Base-by-base conservation (phyloP, 1,140 invertebrate genomes). In the Ceratina calcarata region DNA sequence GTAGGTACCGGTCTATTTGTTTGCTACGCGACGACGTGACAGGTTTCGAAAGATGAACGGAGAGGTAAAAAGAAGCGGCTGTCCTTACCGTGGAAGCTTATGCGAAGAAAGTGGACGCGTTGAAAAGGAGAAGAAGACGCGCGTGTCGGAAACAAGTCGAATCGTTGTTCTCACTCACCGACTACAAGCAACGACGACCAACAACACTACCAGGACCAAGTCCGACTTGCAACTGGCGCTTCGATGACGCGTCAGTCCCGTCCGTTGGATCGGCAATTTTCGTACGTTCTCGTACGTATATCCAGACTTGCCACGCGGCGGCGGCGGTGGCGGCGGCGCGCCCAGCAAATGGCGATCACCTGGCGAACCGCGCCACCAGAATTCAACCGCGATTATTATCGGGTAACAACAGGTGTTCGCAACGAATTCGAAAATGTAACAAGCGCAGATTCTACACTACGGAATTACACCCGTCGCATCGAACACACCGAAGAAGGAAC, bases 181-280 rank as follows among this genome's bases (percentile, higher is more conserved):
- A 67, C 15, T 32, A 45, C 10, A 65, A 58, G 49, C 45, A 65
- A 58, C 75, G 37, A 60, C 37, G 20, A 70, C 22, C n/a, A 1
- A 66, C 69, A 12, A 71, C 10, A 60, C 76, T 10, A 45, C 18
- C 84, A 76, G 67, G 55, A 70, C 80, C 55, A 73, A 49, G 78
- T 85, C 76, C 72, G 57, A 80, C 84, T 62, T 51, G 58, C 84
- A 82, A 81, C 82, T 87, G 81, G 60, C 67, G 85, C 58, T 49
- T 57, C 73, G 67, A 8, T 16, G 67, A 8, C 18, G 61, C 71
- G 62, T 62, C 53, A 55, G 49, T n/a, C 53, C 53, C 24, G 22
- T 49, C 53, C 24, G 22, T 49, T 27, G 22, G 1, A 60, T 87
- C 83, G 84, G 76, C 57, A 75, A 77, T 78, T 86, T 68, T 45